These are phyloP conservation scores for Coreoperca whiteheadi DNA, from an alignment of 2,113 vertebrate species.

Conservation along the genomic window DNA sequence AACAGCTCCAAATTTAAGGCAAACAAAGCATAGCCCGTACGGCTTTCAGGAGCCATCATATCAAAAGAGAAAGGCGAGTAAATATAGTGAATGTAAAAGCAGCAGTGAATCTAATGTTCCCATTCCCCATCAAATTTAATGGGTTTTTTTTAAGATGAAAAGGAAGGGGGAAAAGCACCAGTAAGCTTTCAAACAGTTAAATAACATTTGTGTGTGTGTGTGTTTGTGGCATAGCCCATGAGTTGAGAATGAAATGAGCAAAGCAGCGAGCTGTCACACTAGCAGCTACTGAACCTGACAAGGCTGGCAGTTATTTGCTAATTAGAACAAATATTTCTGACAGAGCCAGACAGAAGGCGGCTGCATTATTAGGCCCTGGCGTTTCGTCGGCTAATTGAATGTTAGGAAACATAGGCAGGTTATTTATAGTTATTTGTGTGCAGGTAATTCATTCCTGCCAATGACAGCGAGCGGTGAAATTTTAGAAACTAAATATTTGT, in stretches of 20 bases:
- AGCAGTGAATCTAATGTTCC: conserved; percentile 24
- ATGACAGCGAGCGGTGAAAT: conserved; percentile 6
- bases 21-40: conserved; percentile 30
- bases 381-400: conserved; percentile 45
- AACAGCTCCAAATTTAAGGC: conserved; percentile 39
- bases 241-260: conserved; percentile 48
- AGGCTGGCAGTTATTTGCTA: conserved; percentile 58
- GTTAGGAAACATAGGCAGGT: conserved; percentile 37
- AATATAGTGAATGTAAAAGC: conserved; percentile 30
- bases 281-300: conserved; percentile 34
- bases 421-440: conserved; percentile 47
- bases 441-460: conserved; percentile 29
- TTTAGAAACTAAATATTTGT: not conserved
- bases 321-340: conserved; percentile 69
- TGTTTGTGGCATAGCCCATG: conserved; percentile 12
- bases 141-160: conserved; percentile 48
- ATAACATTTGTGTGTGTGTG: conserved; percentile 34
- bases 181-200: conserved; percentile 28
- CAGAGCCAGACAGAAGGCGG: conserved; percentile 16
- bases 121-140: conserved; percentile 26
- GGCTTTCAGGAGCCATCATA: conserved; percentile 57
- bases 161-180: conserved; percentile 25
- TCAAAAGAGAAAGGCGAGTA: conserved; percentile 47
- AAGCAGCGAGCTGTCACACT: conserved; percentile 43
- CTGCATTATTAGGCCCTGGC: conserved; percentile 15